Evolutionary conservation across 1,140 invertebrate species (phyloP).

Genomic region (Trichonephila inaurata): DNA sequence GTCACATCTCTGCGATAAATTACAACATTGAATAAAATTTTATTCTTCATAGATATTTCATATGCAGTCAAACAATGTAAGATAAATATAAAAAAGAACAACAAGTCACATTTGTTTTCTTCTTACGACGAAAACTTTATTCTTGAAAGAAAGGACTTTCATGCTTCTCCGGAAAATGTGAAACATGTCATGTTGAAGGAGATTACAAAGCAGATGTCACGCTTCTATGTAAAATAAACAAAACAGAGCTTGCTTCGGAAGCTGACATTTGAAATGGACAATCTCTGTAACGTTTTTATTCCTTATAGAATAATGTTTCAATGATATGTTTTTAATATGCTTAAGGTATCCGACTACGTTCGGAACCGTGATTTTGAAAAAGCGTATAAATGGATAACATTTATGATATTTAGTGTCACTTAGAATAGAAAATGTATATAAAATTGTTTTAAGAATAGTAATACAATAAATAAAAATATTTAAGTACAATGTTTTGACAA

Average conservation of each 20-base stretch:
- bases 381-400: too few species aligned
- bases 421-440: too few species aligned
- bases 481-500: too few species aligned
- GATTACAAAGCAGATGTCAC: constrained; percentile 45
- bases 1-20: neutral
- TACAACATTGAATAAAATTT: neutral
- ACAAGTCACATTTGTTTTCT: constrained; percentile 1
- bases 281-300: constrained; percentile 16
- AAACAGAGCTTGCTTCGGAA: neutral
- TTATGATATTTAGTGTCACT: too few species aligned
- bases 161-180: constrained; percentile 1
- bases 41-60: neutral
- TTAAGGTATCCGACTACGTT: too few species aligned
- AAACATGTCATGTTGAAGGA: neutral
- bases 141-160: constrained; percentile 19
- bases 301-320: neutral
- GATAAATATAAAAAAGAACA: neutral
- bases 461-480: too few species aligned
- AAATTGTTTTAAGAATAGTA: too few species aligned
- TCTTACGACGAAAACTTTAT: constrained; percentile 20
- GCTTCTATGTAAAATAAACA: constrained; percentile 51
- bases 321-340: neutral
- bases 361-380: too few species aligned
- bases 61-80: neutral
- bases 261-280: constrained; percentile 49